These are phyloP conservation scores for Beris chalybata DNA, from an alignment of 2,888 invertebrate species.

Conservation along the genomic window DNA sequence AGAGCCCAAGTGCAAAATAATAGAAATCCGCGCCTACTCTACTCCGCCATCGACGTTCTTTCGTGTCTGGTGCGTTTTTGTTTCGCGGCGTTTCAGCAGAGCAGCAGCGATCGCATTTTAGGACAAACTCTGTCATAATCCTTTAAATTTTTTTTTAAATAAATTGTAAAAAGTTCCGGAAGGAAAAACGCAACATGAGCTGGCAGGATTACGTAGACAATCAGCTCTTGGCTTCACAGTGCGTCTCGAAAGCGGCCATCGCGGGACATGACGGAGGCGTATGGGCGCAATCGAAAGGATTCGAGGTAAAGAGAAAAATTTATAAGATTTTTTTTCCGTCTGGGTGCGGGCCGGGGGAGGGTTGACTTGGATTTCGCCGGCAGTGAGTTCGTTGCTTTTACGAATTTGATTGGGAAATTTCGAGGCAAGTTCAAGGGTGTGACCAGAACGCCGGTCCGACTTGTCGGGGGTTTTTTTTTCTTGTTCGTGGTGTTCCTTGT, in stretches of 20 bases:
- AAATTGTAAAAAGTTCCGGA: not conserved
- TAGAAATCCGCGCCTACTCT: slow-evolving; percentile 21
- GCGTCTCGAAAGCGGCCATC: slow-evolving; percentile 93
- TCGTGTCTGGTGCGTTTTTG: slow-evolving; percentile 17
- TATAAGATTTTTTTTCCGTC: slow-evolving; percentile 38
- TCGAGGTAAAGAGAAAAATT: slow-evolving; percentile 73
- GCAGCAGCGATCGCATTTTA: too few relatives aligned
- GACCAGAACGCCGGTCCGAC: slow-evolving; percentile 46
- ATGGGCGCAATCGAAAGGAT: slow-evolving; percentile 92
- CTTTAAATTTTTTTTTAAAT: too few relatives aligned
- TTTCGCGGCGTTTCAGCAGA: slow-evolving; percentile 14
- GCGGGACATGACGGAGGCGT: slow-evolving; percentile 94
- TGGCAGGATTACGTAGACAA: slow-evolving; percentile 98
- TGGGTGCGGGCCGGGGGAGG: not conserved
- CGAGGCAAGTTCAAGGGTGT: slow-evolving; percentile 55
- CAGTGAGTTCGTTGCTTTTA: slow-evolving; percentile 17
- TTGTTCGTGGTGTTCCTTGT: too few relatives aligned
- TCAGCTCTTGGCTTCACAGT: slow-evolving; percentile 92
- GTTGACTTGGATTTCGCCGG: slow-evolving; percentile 10
- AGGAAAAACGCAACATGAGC: slow-evolving; percentile 71
- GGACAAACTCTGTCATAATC: too few relatives aligned
- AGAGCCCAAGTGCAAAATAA: not conserved
- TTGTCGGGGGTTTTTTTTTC: slow-evolving; percentile 33
- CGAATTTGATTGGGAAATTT: slow-evolving; percentile 33
- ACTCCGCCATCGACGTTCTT: not conserved